Evolutionary conservation across 2,797 vertebrate species (phyloP).

Genomic region (Semotilus atromaculatus): DNA sequence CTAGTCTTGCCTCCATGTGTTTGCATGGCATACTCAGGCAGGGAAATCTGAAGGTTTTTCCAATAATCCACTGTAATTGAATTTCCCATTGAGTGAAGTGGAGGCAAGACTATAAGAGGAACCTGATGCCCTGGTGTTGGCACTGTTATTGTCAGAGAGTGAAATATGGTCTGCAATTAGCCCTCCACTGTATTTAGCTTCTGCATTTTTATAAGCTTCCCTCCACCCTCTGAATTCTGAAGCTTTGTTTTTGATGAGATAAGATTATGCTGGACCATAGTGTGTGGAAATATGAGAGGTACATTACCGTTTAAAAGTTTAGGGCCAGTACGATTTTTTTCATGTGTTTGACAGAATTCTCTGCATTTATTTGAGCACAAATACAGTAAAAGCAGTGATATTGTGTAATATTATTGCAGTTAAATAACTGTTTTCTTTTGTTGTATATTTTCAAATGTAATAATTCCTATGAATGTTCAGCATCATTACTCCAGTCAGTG

Average conservation of each 20-base stretch:
- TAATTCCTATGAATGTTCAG: not conserved
- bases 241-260: constrained; percentile 1
- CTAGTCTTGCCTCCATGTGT: constrained; percentile 21
- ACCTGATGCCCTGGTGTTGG: constrained; percentile 51
- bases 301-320: not conserved
- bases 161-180: constrained; percentile 59
- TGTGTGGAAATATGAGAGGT: not conserved
- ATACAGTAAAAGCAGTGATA: not conserved
- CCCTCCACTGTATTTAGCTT: constrained; percentile 38
- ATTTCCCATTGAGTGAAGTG: constrained; percentile 53
- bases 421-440: not conserved
- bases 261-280: not conserved
- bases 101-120: constrained; percentile 57
- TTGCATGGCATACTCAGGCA: constrained; percentile 30
- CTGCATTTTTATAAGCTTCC: constrained; percentile 25
- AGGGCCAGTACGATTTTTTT: not conserved
- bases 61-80: constrained; percentile 55
- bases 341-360: not conserved
- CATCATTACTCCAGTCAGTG: not conserved
- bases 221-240: not conserved
- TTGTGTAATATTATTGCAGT: not conserved
- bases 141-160: constrained; percentile 62
- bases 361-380: not conserved
- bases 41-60: constrained; percentile 65
- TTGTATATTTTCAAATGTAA: not conserved